Evolutionary conservation across 23 tunicate genomes (phyloP).

Genomic region (Styela clava): DNA sequence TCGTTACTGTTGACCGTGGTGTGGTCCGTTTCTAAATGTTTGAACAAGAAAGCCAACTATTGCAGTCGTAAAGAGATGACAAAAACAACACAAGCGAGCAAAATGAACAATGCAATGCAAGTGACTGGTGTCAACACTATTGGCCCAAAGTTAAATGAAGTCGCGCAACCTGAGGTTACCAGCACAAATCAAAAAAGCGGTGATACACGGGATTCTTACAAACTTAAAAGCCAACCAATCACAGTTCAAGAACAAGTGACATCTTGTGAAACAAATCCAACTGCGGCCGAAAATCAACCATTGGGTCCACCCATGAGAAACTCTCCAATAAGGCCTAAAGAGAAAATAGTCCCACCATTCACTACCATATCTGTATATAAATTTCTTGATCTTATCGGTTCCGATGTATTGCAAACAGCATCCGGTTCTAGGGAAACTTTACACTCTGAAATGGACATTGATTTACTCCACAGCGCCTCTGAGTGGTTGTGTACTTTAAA

Average conservation of each 20-base stretch:
- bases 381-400: neutral
- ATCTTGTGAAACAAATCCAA: too few species aligned
- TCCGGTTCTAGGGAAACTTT: neutral
- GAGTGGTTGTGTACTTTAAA: constrained; percentile 23
- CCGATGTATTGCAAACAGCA: neutral
- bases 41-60: neutral
- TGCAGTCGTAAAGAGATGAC: neutral
- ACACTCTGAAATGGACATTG: neutral
- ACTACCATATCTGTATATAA: neutral
- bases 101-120: too few species aligned
- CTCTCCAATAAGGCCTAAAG: too few species aligned
- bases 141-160: neutral
- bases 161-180: neutral
- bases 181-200: neutral
- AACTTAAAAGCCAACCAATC: too few species aligned
- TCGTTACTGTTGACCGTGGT: neutral
- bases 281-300: too few species aligned
- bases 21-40: neutral
- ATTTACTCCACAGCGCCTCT: constrained; percentile 11
- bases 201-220: too few species aligned
- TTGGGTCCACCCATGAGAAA: too few species aligned
- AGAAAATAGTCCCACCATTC: too few species aligned
- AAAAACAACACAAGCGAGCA: too few species aligned
- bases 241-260: too few species aligned
- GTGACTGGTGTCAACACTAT: neutral